phyloP scores from a whole-genome alignment of 1,140 invertebrate genomes.

The Polyergus mexicanus region DNA sequence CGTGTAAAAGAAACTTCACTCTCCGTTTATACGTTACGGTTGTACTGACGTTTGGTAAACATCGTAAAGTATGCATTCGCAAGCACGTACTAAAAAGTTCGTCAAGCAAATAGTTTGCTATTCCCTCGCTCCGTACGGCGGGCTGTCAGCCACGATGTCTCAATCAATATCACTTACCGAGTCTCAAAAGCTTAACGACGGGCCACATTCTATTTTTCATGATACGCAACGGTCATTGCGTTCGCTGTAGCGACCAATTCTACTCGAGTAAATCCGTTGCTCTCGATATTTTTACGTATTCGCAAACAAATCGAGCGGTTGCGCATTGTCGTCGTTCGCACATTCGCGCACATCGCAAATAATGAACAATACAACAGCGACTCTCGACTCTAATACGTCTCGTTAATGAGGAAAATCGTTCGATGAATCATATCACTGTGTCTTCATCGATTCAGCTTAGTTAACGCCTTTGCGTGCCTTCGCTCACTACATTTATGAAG shows the following conservation, averaged over 20 bases:
- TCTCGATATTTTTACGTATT: slow-evolving; percentile 4
- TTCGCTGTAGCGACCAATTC: not conserved
- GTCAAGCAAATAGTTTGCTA: slow-evolving; percentile 44
- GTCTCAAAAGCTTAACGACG: slow-evolving; percentile 33
- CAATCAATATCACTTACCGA: slow-evolving; percentile 52
- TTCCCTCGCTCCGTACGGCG: not conserved
- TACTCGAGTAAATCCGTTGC: not conserved
- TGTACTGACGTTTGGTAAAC: not conserved
- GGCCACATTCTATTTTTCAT: not conserved
- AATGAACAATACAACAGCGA: not conserved
- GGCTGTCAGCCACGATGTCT: slow-evolving; percentile 21
- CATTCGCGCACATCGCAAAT: not conserved
- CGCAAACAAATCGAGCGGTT: not conserved
- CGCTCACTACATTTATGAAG: not conserved
- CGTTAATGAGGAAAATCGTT: not conserved
- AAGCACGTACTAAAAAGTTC: slow-evolving; percentile 31
- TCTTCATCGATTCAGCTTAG: not conserved
- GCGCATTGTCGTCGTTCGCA: not conserved
- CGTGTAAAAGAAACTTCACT: slow-evolving; percentile 39
- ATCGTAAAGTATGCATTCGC: slow-evolving; percentile 29
- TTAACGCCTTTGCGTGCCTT: not conserved
- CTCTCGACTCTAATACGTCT: not conserved
- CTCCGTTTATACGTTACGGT: slow-evolving; percentile 15
- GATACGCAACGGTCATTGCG: not conserved
- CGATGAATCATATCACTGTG: not conserved